Percentiles rank a stretch among this genome's conserved stretches.
phyloP scores from a whole-genome alignment of 2,113 vertebrate species.

The Syrmaticus mikado region DNA sequence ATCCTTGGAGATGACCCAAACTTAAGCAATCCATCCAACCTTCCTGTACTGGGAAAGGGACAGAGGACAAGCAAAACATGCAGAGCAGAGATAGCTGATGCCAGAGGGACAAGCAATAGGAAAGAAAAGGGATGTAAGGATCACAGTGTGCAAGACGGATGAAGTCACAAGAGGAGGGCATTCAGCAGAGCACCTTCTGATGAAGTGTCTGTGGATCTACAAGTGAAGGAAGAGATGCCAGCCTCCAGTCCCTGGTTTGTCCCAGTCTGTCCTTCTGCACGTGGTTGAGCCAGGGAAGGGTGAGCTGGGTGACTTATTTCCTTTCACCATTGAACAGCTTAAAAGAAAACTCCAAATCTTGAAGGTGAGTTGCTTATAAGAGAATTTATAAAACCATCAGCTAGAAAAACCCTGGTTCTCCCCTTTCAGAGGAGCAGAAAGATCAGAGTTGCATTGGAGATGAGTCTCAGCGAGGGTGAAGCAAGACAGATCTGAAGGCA shows the following conservation, averaged over 20 bases:
- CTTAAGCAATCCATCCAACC: neutral
- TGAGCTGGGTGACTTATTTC: neutral
- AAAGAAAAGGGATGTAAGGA: neutral
- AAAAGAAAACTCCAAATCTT: neutral
- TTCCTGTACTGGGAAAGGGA: neutral
- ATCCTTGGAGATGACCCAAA: neutral
- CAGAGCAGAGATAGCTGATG: neutral
- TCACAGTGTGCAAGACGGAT: neutral
- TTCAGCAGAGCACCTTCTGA: neutral
- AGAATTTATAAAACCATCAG: neutral
- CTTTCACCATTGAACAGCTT: neutral
- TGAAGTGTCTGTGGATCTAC: neutral
- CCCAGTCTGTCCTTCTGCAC: neutral
- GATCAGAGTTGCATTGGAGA: neutral
- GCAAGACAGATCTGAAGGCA: neutral
- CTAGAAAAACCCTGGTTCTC: neutral
- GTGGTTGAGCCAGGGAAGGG: fast-evolving
- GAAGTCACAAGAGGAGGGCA: neutral
- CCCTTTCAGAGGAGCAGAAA: neutral
- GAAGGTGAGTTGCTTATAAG: neutral
- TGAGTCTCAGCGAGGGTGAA: neutral
- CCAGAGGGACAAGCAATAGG: neutral
- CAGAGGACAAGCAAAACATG: neutral
- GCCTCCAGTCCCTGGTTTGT: too few relatives aligned
- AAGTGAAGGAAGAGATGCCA: too few relatives aligned